A percentile compares a stretch with the other conserved stretches of the same genome.
Conservation (phyloP, 2,797 vertebrate species). For the Australoheros facetus region DNA sequence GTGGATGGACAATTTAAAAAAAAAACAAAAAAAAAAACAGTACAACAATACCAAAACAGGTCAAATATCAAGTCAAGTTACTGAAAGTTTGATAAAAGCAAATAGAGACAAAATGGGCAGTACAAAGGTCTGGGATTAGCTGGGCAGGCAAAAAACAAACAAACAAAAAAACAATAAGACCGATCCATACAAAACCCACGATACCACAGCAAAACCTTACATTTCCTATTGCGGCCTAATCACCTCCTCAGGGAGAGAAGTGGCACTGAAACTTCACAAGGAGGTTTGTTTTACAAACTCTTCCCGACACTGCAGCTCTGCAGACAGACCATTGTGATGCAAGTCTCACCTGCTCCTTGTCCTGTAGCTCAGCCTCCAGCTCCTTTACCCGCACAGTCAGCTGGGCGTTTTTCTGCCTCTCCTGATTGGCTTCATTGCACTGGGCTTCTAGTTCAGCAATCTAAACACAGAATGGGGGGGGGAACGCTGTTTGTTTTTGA, state of each 20-base stretch:
- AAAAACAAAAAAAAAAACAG: background rate
- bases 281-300: background rate
- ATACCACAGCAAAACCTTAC: constrained; percentile 20
- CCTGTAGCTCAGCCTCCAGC: constrained; percentile 89
- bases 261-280: background rate
- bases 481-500: background rate
- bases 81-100: background rate
- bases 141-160: background rate
- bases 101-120: background rate
- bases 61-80: background rate
- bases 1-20: background rate
- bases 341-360: constrained; percentile 89
- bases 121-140: constrained; percentile 7
- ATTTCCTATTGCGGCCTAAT: constrained; percentile 34
- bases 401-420: constrained; percentile 89
- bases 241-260: constrained; percentile 36
- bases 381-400: constrained; percentile 87
- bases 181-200: constrained; percentile 12
- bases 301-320: background rate
- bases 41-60: background rate
- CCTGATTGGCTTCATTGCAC: constrained; percentile 87
- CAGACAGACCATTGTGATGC: background rate
- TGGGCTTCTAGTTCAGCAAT: constrained; percentile 90
- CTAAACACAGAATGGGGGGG: constrained; percentile 62
- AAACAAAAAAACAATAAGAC: background rate